Percentiles rank a stretch among this genome's conserved stretches.
Conservation (phyloP, 2,888 invertebrate species). For the Metalampra italica region DNA sequence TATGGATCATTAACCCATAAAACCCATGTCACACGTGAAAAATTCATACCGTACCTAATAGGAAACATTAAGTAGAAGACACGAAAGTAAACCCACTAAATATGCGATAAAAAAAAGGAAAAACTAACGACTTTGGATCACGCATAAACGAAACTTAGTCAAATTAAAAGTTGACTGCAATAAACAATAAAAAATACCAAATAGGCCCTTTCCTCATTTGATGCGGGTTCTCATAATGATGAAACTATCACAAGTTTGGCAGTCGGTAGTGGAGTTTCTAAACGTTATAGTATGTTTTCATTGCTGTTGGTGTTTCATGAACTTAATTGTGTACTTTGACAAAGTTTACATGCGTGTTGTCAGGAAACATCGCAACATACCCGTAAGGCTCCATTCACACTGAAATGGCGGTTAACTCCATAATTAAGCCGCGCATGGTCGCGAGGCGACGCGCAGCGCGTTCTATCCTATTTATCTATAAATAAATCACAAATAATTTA, state of each 20-base stretch:
- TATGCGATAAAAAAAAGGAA: conserved; percentile 55
- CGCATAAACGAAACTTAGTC: conserved; percentile 70
- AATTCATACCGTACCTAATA: conserved; percentile 49
- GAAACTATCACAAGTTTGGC: conserved; percentile 38
- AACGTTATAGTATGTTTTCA: conserved; percentile 10
- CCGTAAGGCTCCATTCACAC: too few relatives aligned
- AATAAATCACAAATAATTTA: too few relatives aligned
- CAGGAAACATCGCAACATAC: too few relatives aligned
- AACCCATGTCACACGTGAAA: conserved; percentile 41
- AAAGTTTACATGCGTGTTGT: conserved; percentile 8
- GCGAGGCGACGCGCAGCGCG: too few relatives aligned
- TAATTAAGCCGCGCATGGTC: too few relatives aligned
- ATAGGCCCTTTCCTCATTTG: conserved; percentile 54
- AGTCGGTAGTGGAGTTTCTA: conserved; percentile 12
- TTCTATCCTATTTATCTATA: too few relatives aligned
- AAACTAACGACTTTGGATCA: conserved; percentile 64
- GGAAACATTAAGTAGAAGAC: conserved; percentile 61
- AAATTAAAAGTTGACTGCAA: conserved; percentile 76
- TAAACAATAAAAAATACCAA: conserved; percentile 73
- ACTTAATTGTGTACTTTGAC: conserved; percentile 6
- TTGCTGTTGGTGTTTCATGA: conserved; percentile 1
- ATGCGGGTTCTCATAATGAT: conserved; percentile 49
- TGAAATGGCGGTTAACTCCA: too few relatives aligned
- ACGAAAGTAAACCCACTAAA: conserved; percentile 57
- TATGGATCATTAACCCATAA: conserved; percentile 13